phyloP scores from a whole-genome alignment of 2,797 vertebrate species.

The Xenops minutus region DNA sequence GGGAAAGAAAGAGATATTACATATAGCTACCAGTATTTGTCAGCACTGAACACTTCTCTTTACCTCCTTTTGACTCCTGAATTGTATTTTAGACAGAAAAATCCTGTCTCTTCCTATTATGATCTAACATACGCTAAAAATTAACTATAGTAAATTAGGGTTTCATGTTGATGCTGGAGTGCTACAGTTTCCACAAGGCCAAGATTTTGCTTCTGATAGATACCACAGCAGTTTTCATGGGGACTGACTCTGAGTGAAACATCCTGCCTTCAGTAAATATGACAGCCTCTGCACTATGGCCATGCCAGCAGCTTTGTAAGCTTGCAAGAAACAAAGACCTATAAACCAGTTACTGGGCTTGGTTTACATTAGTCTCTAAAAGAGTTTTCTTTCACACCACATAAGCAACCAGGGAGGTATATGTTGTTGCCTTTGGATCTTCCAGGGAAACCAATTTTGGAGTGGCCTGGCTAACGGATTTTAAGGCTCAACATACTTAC shows the following conservation, averaged over 20 bases:
- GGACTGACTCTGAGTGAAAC: not conserved
- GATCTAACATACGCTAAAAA: not conserved
- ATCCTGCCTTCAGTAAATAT: not conserved
- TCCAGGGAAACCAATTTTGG: not conserved
- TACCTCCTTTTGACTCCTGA: not conserved
- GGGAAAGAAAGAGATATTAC: not conserved
- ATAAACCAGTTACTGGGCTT: not conserved
- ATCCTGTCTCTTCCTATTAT: not conserved
- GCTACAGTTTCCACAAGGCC: not conserved
- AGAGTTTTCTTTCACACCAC: not conserved
- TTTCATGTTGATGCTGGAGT: not conserved
- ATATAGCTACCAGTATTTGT: not conserved
- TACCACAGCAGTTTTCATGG: not conserved
- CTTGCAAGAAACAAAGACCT: not conserved
- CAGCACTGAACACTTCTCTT: not conserved
- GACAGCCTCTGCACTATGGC: accelerated
- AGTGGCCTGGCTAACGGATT: not conserved
- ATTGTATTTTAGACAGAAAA: not conserved
- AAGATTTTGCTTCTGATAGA: not conserved
- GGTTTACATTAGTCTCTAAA: not conserved
- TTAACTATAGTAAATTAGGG: not conserved
- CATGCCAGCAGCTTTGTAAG: not conserved
- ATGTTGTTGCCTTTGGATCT: not conserved
- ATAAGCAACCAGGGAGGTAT: not conserved
- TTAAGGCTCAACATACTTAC: not conserved